These are phyloP conservation scores for Malurus splendens DNA, from an alignment of 2,797 vertebrate genomes.

Conservation along the genomic window DNA sequence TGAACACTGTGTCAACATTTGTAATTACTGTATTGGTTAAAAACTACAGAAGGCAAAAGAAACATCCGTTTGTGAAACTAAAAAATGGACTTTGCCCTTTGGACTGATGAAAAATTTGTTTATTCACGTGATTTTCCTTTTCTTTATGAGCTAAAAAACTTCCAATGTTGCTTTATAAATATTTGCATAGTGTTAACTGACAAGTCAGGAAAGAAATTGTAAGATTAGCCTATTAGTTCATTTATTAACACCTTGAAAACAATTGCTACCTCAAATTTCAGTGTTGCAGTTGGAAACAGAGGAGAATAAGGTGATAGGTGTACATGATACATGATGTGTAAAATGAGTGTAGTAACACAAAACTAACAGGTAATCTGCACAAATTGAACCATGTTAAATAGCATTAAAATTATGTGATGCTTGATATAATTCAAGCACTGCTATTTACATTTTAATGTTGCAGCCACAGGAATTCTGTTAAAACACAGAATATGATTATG, in stretches of 20 bases:
- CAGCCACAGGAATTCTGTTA: background rate
- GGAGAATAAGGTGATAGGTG: background rate
- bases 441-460: background rate
- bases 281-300: background rate
- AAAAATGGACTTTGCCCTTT: background rate
- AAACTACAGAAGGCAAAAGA: background rate
- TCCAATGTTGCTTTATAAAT: background rate
- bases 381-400: background rate
- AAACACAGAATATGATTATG: background rate
- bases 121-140: background rate
- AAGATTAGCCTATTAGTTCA: background rate
- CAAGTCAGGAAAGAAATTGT: background rate
- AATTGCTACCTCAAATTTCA: background rate
- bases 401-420: background rate
- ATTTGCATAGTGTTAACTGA: background rate
- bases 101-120: background rate
- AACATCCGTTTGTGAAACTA: background rate
- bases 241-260: background rate
- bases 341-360: background rate
- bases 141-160: background rate
- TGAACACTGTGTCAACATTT: background rate
- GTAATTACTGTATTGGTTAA: background rate
- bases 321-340: background rate
- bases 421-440: background rate
- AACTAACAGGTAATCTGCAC: background rate